Evolutionary conservation across 2,113 vertebrate species (phyloP).

Genomic region (Phodopus roborovskii): DNA sequence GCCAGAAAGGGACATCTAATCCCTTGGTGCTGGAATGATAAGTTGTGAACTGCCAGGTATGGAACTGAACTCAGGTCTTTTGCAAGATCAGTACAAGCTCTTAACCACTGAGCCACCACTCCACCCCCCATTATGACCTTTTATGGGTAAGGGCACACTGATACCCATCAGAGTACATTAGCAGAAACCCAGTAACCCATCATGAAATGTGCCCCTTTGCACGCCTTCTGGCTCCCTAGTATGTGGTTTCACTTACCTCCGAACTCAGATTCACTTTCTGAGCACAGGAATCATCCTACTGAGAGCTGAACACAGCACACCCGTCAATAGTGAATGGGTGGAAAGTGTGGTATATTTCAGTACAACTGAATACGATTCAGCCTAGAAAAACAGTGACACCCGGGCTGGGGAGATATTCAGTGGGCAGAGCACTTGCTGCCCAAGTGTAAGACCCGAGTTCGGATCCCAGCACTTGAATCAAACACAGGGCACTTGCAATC

Average conservation of each 20-base stretch:
- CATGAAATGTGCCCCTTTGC: not conserved
- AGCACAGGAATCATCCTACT: not conserved
- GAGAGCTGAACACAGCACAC: not conserved
- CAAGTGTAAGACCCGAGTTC: not conserved
- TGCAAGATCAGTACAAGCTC: too few relatives aligned
- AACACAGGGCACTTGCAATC: not conserved
- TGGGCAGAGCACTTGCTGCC: not conserved
- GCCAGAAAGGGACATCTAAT: too few relatives aligned
- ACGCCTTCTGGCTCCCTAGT: not conserved
- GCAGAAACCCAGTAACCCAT: not conserved
- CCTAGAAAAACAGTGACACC: not conserved
- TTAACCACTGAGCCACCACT: too few relatives aligned
- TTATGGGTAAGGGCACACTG: too few relatives aligned
- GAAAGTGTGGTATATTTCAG: not conserved
- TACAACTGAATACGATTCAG: not conserved
- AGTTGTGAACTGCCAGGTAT: too few relatives aligned
- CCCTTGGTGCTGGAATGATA: too few relatives aligned
- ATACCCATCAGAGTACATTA: not conserved
- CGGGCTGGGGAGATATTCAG: not conserved
- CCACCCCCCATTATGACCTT: too few relatives aligned
- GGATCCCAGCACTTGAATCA: not conserved
- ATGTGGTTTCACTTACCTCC: not conserved
- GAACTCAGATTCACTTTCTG: not conserved
- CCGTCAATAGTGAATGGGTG: not conserved
- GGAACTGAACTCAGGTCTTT: too few relatives aligned